phyloP scores from a whole-genome alignment of 2,888 invertebrate genomes.

The Orthosia gothica region DNA sequence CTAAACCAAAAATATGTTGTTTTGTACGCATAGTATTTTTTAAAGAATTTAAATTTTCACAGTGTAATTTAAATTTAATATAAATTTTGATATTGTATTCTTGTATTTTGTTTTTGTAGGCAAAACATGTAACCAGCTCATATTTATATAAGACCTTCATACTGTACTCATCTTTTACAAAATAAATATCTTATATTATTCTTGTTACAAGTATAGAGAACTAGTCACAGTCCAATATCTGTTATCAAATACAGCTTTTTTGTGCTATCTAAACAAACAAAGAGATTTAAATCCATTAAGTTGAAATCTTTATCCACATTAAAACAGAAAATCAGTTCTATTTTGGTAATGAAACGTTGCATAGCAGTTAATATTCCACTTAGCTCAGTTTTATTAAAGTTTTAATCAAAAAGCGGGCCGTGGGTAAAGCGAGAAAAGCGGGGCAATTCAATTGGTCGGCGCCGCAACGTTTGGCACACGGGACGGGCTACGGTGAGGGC shows the following conservation, averaged over 20 bases:
- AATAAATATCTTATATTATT: no score
- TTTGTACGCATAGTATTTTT: no score
- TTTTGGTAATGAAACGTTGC: slow-evolving; percentile 66
- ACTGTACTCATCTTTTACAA: no score
- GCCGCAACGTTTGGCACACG: slow-evolving; percentile 60
- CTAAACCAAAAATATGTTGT: no score
- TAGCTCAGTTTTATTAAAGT: slow-evolving; percentile 72
- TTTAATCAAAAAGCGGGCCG: slow-evolving; percentile 73
- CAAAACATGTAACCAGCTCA: no score
- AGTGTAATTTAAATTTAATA: no score
- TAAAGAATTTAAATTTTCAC: no score
- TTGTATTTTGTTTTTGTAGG: no score
- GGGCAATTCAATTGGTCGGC: slow-evolving; percentile 72
- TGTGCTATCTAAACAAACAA: slow-evolving; percentile 25
- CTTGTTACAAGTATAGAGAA: neutral
- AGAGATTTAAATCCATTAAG: slow-evolving; percentile 31
- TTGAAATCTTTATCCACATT: slow-evolving; percentile 39
- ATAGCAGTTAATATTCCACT: slow-evolving; percentile 68
- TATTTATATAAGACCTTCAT: no score
- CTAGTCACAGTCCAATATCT: slow-evolving; percentile 10
- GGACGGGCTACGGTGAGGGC: slow-evolving; percentile 36
- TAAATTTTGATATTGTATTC: no score
- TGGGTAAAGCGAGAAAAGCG: slow-evolving; percentile 69
- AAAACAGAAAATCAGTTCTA: slow-evolving; percentile 51
- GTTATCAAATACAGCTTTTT: slow-evolving; percentile 15